Evolutionary conservation across 2,888 invertebrate species (phyloP).

Genomic region (Theretra japonica): DNA sequence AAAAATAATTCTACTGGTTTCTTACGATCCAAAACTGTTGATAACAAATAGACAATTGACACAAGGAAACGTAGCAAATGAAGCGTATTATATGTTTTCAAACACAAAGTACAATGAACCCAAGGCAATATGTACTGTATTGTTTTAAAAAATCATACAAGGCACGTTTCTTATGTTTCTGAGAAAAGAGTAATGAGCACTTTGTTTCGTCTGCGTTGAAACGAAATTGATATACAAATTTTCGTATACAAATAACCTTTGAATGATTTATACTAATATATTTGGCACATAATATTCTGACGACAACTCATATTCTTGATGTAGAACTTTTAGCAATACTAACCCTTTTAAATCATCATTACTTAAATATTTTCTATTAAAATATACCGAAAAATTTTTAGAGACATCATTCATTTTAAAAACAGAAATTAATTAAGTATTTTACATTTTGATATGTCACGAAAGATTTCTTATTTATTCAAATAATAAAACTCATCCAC

Average conservation of each 20-base stretch:
- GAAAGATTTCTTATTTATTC: too few species aligned
- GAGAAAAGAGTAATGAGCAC: conserved; percentile 25
- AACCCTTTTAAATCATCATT: too few species aligned
- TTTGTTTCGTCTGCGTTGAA: background rate
- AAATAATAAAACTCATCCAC: too few species aligned
- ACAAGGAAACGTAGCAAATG: background rate
- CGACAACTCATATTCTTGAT: too few species aligned
- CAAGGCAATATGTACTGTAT: conserved; percentile 26
- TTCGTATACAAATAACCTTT: background rate
- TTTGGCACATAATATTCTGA: too few species aligned
- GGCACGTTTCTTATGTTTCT: conserved; percentile 22
- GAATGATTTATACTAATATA: background rate
- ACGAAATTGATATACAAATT: background rate
- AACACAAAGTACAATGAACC: conserved; percentile 31
- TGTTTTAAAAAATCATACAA: conserved; percentile 32
- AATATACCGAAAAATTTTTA: too few species aligned
- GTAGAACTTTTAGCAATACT: too few species aligned
- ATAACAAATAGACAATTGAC: background rate
- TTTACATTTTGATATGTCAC: too few species aligned
- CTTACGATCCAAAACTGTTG: background rate
- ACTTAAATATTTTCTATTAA: too few species aligned
- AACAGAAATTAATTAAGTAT: too few species aligned
- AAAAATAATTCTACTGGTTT: background rate
- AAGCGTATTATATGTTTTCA: conserved; percentile 21
- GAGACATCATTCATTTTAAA: too few species aligned